Evolutionary conservation across 2,113 vertebrate species (phyloP).

Genomic region (Pampusana beccarii): DNA sequence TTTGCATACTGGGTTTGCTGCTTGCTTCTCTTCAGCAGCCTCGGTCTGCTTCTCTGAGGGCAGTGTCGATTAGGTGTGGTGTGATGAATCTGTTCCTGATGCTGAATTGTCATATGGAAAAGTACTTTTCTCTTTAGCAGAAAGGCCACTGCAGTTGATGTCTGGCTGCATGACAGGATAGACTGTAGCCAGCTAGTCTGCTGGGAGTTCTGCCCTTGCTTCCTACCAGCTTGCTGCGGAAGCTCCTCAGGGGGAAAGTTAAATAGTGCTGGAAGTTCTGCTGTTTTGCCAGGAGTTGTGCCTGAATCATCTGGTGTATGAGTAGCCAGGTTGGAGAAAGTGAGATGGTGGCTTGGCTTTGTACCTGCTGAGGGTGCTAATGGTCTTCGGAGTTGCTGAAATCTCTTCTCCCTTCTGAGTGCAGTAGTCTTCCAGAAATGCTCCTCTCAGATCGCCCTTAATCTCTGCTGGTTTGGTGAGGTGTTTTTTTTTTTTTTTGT

Average conservation of each 20-base stretch:
- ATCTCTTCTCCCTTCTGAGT: background rate
- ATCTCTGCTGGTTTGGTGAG: background rate
- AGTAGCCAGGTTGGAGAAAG: background rate
- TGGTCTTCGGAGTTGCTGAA: background rate
- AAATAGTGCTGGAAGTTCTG: background rate
- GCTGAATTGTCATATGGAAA: background rate
- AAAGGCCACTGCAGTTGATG: background rate
- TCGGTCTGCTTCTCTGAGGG: background rate
- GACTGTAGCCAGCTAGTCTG: background rate
- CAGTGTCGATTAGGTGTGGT: too few relatives aligned
- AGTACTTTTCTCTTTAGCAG: background rate
- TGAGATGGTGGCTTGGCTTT: background rate
- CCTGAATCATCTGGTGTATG: background rate
- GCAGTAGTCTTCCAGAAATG: background rate
- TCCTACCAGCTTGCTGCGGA: background rate
- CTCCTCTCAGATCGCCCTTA: background rate
- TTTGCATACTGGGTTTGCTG: background rate
- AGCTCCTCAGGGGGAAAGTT: background rate
- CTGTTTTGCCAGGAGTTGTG: background rate
- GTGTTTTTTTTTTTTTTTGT: too few relatives aligned
- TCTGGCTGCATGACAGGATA: background rate
- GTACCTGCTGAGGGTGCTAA: background rate
- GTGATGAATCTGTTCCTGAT: background rate
- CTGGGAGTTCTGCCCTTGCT: background rate
- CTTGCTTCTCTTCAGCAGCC: background rate